Percentiles rank a stretch among this genome's conserved stretches.
These are phyloP conservation scores for Dicerorhinus sumatrensis DNA, from an alignment of 2,113 vertebrate species.

Conservation along the genomic window DNA sequence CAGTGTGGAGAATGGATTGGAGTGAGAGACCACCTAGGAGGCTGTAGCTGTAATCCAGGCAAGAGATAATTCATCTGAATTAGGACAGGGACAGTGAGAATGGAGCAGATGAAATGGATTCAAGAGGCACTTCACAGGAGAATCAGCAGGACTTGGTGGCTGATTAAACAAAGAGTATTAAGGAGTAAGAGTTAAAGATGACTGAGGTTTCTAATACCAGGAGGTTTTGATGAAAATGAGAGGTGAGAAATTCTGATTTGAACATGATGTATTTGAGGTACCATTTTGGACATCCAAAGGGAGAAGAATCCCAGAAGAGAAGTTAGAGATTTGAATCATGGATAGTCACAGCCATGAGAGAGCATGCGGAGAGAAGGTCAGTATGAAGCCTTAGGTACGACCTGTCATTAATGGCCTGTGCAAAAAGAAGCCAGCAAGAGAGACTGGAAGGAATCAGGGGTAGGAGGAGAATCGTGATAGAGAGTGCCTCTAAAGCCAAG, in stretches of 20 bases:
- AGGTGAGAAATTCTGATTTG: constrained; percentile 41
- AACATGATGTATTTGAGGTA: neutral
- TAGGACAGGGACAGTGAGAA: neutral
- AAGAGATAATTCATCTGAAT: neutral
- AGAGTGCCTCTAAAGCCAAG: neutral
- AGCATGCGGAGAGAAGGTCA: neutral
- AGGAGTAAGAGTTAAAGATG: neutral
- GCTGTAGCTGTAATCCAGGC: neutral
- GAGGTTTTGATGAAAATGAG: constrained; percentile 5
- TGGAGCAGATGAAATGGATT: neutral
- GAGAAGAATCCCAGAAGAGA: neutral
- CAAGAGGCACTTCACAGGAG: neutral
- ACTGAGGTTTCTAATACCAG: neutral
- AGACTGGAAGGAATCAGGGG: neutral
- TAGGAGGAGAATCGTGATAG: neutral
- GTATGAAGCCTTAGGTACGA: neutral
- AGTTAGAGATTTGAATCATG: constrained; percentile 1
- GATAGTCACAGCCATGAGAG: neutral
- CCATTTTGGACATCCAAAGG: neutral
- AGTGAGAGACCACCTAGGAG: neutral
- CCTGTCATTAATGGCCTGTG: neutral
- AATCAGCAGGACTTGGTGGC: neutral
- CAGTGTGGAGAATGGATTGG: neutral
- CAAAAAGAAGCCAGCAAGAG: neutral
- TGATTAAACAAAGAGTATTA: neutral